These are phyloP conservation scores for Trichonephila inaurata DNA, from an alignment of 1,140 invertebrate species.

Conservation along the genomic window DNA sequence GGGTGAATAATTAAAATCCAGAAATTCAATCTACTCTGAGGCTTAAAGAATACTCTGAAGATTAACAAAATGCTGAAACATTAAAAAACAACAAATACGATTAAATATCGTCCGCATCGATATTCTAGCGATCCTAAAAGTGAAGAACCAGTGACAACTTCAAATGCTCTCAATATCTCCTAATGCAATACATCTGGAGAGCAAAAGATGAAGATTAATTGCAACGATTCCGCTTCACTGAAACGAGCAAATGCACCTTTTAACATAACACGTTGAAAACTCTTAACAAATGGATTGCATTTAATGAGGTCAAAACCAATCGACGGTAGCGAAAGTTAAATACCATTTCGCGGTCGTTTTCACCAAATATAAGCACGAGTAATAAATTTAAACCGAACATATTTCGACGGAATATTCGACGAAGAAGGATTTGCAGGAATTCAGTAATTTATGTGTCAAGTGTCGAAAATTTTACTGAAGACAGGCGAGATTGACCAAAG, in stretches of 20 bases:
- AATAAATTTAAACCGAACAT: neutral
- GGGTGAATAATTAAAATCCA: too few species aligned
- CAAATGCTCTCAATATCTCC: too few species aligned
- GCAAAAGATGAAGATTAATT: neutral
- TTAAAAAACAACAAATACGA: too few species aligned
- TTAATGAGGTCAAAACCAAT: slow-evolving; percentile 5
- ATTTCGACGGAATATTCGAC: neutral
- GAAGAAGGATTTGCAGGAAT: neutral
- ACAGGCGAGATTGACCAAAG: neutral
- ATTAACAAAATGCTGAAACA: too few species aligned
- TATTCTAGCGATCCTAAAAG: too few species aligned
- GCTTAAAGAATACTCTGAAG: too few species aligned
- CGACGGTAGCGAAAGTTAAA: slow-evolving; percentile 4
- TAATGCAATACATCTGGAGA: too few species aligned
- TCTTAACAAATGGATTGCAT: neutral
- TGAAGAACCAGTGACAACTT: too few species aligned
- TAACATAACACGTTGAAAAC: neutral
- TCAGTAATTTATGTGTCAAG: neutral
- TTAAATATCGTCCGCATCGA: too few species aligned
- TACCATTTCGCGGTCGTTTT: neutral
- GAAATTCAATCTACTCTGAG: too few species aligned
- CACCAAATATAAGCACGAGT: neutral
- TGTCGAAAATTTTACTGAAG: neutral
- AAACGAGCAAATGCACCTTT: neutral
- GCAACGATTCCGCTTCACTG: neutral